Evolutionary conservation across 2,888 invertebrate genomes (phyloP).

Genomic region (Euplagia quadripunctaria): DNA sequence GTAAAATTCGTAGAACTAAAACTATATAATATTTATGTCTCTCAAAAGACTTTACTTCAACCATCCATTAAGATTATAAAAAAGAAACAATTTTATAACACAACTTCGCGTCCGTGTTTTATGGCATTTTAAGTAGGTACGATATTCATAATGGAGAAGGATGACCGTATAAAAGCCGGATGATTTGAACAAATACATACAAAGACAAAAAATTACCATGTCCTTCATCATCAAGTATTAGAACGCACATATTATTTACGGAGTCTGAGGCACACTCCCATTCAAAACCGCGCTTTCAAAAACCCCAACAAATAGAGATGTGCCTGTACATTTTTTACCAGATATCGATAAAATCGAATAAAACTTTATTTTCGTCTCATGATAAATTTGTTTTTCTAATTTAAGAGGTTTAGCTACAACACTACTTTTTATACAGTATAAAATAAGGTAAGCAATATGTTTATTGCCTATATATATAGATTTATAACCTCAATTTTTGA

Average conservation of each 20-base stretch:
- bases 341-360: constrained; percentile 15
- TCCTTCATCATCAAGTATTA: constrained; percentile 15
- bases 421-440: too few species aligned
- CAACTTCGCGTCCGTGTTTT: not conserved
- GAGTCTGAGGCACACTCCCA: constrained; percentile 40
- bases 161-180: not conserved
- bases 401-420: too few species aligned
- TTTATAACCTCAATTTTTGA: too few species aligned
- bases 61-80: not conserved
- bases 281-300: constrained; percentile 33
- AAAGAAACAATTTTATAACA: not conserved
- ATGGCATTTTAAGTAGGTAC: not conserved
- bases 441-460: too few species aligned
- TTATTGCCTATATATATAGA: too few species aligned
- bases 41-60: not conserved
- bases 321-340: not conserved
- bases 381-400: too few species aligned
- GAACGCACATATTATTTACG: constrained; percentile 1
- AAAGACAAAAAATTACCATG: constrained; percentile 20
- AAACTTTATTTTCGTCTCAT: not conserved
- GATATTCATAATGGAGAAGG: not conserved
- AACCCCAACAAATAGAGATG: constrained; percentile 28
- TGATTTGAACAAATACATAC: constrained; percentile 25
- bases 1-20: too few species aligned
- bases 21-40: not conserved